These are phyloP conservation scores for Exocentrus adspersus DNA, from an alignment of 2,888 invertebrate species.

Conservation along the genomic window DNA sequence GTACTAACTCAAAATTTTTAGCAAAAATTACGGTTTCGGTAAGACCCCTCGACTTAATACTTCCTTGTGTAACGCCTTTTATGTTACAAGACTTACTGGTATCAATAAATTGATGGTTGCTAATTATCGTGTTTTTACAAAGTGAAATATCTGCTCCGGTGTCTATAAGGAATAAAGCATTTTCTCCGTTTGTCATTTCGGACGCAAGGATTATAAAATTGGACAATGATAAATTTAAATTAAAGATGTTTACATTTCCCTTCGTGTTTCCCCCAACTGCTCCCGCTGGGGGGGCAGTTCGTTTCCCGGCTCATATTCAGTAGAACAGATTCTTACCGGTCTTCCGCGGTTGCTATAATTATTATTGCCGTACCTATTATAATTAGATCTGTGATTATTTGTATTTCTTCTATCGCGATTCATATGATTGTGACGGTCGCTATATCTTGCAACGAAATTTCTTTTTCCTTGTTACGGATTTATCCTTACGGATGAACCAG, in stretches of 20 bases:
- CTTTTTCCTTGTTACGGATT: no score
- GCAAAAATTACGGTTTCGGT: background rate
- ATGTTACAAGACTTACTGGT: background rate
- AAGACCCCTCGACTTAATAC: background rate
- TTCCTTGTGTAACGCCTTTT: background rate
- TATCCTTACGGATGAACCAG: no score
- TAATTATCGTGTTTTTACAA: background rate
- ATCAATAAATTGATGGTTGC: background rate
- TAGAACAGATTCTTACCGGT: no score
- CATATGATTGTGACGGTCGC: no score
- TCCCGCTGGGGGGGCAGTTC: no score
- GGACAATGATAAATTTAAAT: background rate
- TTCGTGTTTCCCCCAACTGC: background rate
- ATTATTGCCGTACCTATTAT: no score
- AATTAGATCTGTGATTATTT: no score
- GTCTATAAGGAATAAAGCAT: background rate
- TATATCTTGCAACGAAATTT: no score
- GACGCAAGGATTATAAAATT: background rate
- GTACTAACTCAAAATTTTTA: background rate
- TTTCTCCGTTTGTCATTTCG: background rate
- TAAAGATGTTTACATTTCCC: background rate
- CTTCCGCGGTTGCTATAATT: no score
- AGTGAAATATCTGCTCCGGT: background rate
- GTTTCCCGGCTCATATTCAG: no score
- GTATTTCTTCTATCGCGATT: no score